Evolutionary conservation across 2,113 vertebrate species (phyloP).

Genomic region (Psephotus haematonotus): DNA sequence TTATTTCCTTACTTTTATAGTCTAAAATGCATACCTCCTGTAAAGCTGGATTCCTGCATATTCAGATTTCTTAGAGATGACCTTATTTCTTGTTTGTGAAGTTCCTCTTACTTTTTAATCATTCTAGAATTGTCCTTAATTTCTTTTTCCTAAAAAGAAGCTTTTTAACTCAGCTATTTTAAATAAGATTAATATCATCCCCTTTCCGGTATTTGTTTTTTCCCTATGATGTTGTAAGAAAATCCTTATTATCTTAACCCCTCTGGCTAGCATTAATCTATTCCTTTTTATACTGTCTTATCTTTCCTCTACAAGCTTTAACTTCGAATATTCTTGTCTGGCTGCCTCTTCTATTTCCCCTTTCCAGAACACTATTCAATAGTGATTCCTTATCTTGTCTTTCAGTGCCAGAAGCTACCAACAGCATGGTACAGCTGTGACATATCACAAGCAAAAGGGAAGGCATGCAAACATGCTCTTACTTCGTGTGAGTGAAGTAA

Average conservation of each 20-base stretch:
- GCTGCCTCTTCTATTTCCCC: slow-evolving; percentile 2
- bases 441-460: slow-evolving; percentile 11
- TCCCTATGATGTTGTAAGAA: slow-evolving; percentile 34
- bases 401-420: slow-evolving; percentile 50
- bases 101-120: not conserved
- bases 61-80: not conserved
- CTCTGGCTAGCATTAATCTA: slow-evolving; percentile 54
- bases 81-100: not conserved
- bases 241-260: slow-evolving; percentile 56
- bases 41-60: not conserved
- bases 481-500: not conserved
- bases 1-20: not conserved
- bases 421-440: slow-evolving; percentile 5
- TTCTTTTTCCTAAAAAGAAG: slow-evolving; percentile 13
- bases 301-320: slow-evolving; percentile 50
- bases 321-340: slow-evolving; percentile 41
- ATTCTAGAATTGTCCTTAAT: not conserved
- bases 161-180: slow-evolving; percentile 9
- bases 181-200: slow-evolving; percentile 34
- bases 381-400: slow-evolving; percentile 51
- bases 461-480: not conserved
- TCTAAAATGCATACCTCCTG: not conserved
- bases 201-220: not conserved
- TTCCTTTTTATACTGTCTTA: slow-evolving; percentile 56
- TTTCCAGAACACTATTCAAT: slow-evolving; percentile 32